Base-by-base conservation (phyloP, 2,888 invertebrate genomes). In the Orthosia incerta region DNA sequence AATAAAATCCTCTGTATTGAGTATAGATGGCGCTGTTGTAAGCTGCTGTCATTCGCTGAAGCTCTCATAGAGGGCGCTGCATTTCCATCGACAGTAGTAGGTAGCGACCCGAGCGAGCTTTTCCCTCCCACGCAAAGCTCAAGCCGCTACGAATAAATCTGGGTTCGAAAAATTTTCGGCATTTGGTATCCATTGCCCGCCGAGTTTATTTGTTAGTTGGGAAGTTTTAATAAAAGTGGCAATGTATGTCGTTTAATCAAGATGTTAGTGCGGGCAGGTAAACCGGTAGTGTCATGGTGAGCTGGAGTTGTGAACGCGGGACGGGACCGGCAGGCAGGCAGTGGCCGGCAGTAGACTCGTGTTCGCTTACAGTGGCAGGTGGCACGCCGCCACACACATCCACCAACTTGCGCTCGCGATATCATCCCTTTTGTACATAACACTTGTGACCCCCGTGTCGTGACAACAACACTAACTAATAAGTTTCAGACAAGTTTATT, bases 321-420 rank as follows among this genome's bases (percentile, higher is more conserved):
- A 89, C 91, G 92, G 91, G 91, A 89, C 92, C 92, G 89, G 91
- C 93, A 89, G 90, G 89, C 89, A 89, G 86, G 81, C 87, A 85
- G 86, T 85, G 4, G 4, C 39, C 92, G 93, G 93, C 95, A 96
- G 96, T 96, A 91, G 92, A 93, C 93, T 93, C 92, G 94, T 93
- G 94, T 92, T 91, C 92, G 93, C 90, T 92, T 61, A 88, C 88
- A 85, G 93, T 91, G 94, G 92, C 95, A 96, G 96, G 95, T 95
- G 95, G 92, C 92, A 90, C 91, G 93, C 86, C 87, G 90, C 90
- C 90, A 88, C 89, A 82, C 85, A 76, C 76, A 59, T 74, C 84
- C 87, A 87, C 89, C 85, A 93, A 92, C 90, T 93, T 93, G 91
- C 91, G 92, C 89, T 94, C 95, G 95, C 95, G 95, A 93, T 91